phyloP scores from a whole-genome alignment of 2,888 invertebrate genomes.

The Smittia sp. region DNA sequence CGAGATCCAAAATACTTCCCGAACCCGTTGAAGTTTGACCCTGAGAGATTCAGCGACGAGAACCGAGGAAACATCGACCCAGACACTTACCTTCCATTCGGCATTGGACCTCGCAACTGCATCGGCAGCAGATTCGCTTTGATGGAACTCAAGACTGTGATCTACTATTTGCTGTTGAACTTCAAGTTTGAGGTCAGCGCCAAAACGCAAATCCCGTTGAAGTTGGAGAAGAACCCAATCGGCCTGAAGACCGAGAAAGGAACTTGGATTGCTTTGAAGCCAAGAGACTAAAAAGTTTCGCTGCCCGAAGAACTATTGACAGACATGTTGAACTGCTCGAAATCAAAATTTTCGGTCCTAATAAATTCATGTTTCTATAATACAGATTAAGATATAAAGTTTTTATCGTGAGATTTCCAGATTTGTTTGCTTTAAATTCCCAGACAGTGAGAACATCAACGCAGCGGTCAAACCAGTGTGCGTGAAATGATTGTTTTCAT shows the following conservation, averaged over 20 bases:
- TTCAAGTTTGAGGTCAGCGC: conserved; percentile 47
- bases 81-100: conserved; percentile 58
- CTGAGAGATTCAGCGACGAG: conserved; percentile 59
- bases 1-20: conserved; percentile 56
- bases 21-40: conserved; percentile 59
- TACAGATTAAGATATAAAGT: too few relatives aligned
- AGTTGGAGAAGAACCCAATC: not conserved
- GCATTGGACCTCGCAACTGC: conserved; percentile 55
- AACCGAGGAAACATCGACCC: conserved; percentile 56
- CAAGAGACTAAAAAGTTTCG: not conserved
- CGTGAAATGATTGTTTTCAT: too few relatives aligned
- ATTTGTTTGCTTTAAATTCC: too few relatives aligned
- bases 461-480: too few relatives aligned
- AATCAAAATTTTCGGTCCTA: too few relatives aligned
- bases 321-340: too few relatives aligned
- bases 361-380: too few relatives aligned
- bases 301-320: too few relatives aligned
- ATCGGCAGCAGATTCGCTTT: conserved; percentile 42
- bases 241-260: conserved; percentile 14
- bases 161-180: conserved; percentile 47
- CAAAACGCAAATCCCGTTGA: conserved; percentile 47
- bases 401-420: too few relatives aligned
- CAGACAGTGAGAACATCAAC: too few relatives aligned
- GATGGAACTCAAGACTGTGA: conserved; percentile 48
- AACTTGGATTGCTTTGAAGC: conserved; percentile 23